Base-by-base conservation (phyloP, 1,140 invertebrate genomes). In the Drosophila chauvacae region DNA sequence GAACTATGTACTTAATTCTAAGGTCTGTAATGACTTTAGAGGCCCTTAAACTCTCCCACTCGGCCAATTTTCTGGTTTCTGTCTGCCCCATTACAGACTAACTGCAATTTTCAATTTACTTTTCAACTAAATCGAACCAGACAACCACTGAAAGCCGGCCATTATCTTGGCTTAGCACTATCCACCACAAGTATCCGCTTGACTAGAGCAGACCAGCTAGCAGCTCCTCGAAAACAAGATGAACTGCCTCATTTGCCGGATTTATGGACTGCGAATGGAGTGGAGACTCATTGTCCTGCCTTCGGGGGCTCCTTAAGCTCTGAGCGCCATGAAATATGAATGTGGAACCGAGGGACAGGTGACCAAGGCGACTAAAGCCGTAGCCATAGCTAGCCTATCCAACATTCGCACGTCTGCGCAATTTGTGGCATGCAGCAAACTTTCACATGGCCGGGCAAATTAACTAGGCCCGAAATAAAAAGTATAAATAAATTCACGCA, bases 201-300 rank as follows among this genome's bases (percentile, higher is more conserved):
- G 60, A 58, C 51, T n/a, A 39, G 30, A 11, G 16, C 30, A 50
- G 51, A 4, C 28, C 50, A 14, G n/a, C 50, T 20, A 37, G 53
- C 53, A 42, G 42, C 37, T 42, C 13, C 33, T 33, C 33, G 28
- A n/a, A 57, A 65, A 61, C 42, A 66, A 82, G 82, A 86, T 86
- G 80, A 68, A 86, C 78, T 79, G 82, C 62, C 82, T 79, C 82
- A 86, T 86, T 86, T 82, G 65, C 39, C 76, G 61, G 83, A 86
- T 86, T 86, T 86, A 86, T 86, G 83, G 83, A 64, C 83, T 87
- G 82, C 85, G 83, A 86, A 87, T 79, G 82, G 33, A 75, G 35
- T 33, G 39, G 53, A 56, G 59, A 75, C 72, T 64, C 71, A 76
- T 76, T 76, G 72, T 76, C 73, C 66, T 69, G 72, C 71, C 56